Evolutionary conservation across 1,140 invertebrate species (phyloP).

Genomic region (Andricus grossulariae): DNA sequence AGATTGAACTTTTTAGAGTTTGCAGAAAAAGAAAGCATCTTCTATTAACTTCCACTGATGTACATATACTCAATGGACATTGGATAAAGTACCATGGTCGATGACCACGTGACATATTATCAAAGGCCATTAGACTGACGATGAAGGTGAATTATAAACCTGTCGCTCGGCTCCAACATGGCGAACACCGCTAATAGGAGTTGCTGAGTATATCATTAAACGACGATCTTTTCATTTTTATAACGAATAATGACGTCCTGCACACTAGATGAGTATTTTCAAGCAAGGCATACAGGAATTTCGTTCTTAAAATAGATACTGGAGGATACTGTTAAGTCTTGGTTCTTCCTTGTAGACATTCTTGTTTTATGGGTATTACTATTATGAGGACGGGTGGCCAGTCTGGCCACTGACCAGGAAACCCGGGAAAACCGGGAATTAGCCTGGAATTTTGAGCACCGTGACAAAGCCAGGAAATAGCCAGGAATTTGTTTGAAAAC

Average conservation of each 20-base stretch:
- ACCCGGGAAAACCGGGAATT: no score
- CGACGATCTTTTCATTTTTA: slow-evolving; percentile 23
- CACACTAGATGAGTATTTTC: background rate
- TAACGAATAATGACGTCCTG: slow-evolving; percentile 8
- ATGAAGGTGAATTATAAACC: slow-evolving; percentile 31
- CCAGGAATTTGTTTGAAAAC: no score
- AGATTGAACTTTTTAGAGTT: background rate
- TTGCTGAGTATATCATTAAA: slow-evolving; percentile 13
- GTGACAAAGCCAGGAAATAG: no score
- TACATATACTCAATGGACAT: background rate
- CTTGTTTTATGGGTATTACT: background rate
- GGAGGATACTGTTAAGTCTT: background rate
- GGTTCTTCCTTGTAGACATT: background rate
- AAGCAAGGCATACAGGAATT: slow-evolving; percentile 1
- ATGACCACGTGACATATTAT: slow-evolving; percentile 22
- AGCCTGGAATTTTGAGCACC: no score
- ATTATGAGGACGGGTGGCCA: no score
- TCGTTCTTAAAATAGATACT: slow-evolving; percentile 13
- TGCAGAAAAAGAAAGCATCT: slow-evolving; percentile 18
- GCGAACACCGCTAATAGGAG: slow-evolving; percentile 14
- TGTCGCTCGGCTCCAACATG: slow-evolving; percentile 2
- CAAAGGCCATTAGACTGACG: slow-evolving; percentile 26
- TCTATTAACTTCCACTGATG: background rate
- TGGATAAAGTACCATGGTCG: background rate
- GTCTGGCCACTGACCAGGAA: no score